Evolutionary conservation across 2,888 invertebrate species (phyloP), one percentile per base, ranked within the genome.

Genomic region (Minunthozetes semirufus): DNA sequence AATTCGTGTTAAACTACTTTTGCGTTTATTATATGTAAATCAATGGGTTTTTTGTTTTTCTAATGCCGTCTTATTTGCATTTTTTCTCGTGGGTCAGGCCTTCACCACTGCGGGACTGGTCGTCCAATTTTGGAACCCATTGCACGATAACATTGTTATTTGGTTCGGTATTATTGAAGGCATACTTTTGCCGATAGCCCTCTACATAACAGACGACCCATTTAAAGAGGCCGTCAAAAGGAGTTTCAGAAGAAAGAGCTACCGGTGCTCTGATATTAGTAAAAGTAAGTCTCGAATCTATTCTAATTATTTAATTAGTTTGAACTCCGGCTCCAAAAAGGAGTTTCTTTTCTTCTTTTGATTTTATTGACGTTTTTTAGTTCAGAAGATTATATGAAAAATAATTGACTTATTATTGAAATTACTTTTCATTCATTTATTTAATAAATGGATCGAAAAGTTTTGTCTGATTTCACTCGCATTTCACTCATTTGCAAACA

Each of bases 131-230:
- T 85, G 85, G 82, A 85, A 86, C 77, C 85, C 86, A 0, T 80
- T 83, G 19, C 78, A 79, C 63, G 85, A 87, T 59, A 86, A 85
- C 73, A 82, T 86, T 22, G 85, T 86, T 33, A 82, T 87, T 27
- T 87, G 87, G 86, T 80, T 87, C 71, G 86, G 87, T 0, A 80
- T 87, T 53, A 82, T 86, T 9, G 87, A 87, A 80, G 87, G 87
- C 73, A 82, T 86, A 5, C 81, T 88, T 9, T 83, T 88, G 29
- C 87, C 88, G 0, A 82, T 87, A 17, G 85, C 87, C 42, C 82
- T 88, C 33, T 86, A 86, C 13, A 82, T 87, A 73, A 85, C 87
- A 50, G 88, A 88, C 81, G 84, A 86, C 74, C 83, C 86, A 80
- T 87, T 87, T 79, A 78, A 78, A 70, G 77, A 77, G 29, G 79